Evolutionary conservation across 2,113 vertebrate species (phyloP).

Genomic region (Psilopogon haemacephalus): DNA sequence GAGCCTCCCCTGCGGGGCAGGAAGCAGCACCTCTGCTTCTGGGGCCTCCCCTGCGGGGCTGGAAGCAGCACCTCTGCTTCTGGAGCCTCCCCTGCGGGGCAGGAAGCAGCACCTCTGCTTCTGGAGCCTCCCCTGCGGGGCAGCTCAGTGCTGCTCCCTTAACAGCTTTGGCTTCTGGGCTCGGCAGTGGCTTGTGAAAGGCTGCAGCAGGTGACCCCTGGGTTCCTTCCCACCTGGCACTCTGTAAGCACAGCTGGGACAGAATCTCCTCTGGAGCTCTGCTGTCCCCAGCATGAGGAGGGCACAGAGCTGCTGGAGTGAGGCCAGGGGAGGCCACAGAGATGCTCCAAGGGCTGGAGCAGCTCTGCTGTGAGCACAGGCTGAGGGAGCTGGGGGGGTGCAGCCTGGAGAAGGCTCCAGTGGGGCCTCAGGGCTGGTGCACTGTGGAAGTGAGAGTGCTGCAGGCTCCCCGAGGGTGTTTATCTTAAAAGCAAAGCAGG

Average conservation of each 20-base stretch:
- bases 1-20: background rate
- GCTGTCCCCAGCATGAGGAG: too few species aligned
- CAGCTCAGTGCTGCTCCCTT: background rate
- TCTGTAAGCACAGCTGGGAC: background rate
- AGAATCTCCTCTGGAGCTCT: background rate
- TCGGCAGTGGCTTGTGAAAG: background rate
- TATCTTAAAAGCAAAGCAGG: background rate
- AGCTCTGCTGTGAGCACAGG: too few species aligned
- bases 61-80: background rate
- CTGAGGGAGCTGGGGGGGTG: too few species aligned
- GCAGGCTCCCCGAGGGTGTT: background rate
- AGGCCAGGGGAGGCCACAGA: too few species aligned
- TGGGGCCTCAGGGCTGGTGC: background rate
- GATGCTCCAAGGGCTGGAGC: too few species aligned
- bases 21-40: background rate
- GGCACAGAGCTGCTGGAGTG: too few species aligned
- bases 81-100: background rate
- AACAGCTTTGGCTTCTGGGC: background rate
- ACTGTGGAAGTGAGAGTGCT: background rate
- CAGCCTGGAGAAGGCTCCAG: too few species aligned
- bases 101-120: background rate
- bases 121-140: background rate
- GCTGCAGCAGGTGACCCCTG: too few species aligned
- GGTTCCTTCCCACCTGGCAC: too few species aligned
- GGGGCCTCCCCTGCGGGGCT: background rate